Conservation (phyloP, 2,113 vertebrate genomes). For the Nettapus auritus region DNA sequence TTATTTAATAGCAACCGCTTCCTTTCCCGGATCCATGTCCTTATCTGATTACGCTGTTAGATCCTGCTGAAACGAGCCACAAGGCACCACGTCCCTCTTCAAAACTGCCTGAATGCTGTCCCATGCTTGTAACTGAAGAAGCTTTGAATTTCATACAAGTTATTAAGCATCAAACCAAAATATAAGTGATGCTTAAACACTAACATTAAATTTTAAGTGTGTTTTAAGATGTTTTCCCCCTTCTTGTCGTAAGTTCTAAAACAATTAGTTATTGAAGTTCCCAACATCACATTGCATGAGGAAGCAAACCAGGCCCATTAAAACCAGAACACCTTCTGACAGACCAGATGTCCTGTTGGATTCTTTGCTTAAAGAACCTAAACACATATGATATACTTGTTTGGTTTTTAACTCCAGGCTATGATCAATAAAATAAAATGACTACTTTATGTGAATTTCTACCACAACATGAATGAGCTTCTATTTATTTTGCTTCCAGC, state of each 20-base stretch:
- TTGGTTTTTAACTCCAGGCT: not conserved
- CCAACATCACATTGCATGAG: not conserved
- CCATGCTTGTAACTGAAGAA: not conserved
- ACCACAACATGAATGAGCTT: not conserved
- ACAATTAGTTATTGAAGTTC: not conserved
- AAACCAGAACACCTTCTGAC: not conserved
- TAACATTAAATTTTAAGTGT: not conserved
- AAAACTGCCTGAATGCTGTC: not conserved
- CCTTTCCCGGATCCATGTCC: fast-evolving
- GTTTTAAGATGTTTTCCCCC: not conserved
- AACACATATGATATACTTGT: not conserved
- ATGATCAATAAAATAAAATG: not conserved
- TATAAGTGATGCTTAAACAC: not conserved
- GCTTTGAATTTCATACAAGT: not conserved
- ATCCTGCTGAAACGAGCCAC: not conserved
- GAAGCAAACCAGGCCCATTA: not conserved
- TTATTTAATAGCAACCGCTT: not conserved
- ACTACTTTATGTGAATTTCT: not conserved
- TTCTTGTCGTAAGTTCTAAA: not conserved
- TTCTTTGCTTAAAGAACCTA: conserved; percentile 10
- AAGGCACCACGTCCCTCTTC: not conserved
- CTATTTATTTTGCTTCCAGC: not conserved
- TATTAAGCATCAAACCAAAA: not conserved
- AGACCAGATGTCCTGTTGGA: not conserved
- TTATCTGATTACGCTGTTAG: not conserved